phyloP scores from a whole-genome alignment of 2,797 vertebrate species.

The Tapirus indicus region DNA sequence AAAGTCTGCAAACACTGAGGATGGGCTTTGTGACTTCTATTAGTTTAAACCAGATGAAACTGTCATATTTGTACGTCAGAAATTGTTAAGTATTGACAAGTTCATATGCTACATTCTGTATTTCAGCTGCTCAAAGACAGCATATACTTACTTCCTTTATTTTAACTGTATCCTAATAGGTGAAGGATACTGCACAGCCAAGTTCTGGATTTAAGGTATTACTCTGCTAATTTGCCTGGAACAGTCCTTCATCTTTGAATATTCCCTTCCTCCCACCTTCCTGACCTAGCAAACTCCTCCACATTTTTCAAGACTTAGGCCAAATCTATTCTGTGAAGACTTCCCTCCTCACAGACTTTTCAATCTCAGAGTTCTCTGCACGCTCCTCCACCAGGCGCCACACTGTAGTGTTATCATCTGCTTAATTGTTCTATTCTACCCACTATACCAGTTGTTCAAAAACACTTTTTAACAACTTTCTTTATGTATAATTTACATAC shows the following conservation, averaged over 20 bases:
- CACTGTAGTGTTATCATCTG: rapidly evolving
- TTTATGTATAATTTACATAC: not conserved
- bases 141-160: not conserved
- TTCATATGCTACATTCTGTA: rapidly evolving
- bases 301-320: not conserved
- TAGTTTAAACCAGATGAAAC: not conserved
- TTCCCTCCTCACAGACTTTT: not conserved
- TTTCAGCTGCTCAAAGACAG: not conserved
- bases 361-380: rapidly evolving
- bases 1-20: not conserved
- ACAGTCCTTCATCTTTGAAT: not conserved
- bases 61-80: not conserved
- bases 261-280: not conserved
- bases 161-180: not conserved
- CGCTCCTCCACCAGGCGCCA: rapidly evolving
- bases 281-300: not conserved
- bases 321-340: not conserved
- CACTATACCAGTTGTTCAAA: not conserved
- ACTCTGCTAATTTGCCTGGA: not conserved
- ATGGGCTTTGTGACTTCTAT: not conserved
- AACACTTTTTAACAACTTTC: not conserved
- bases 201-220: not conserved
- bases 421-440: not conserved
- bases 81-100: not conserved
- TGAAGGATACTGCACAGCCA: not conserved